A percentile compares a stretch with the other conserved stretches of the same genome.
These are phyloP conservation scores for Scolopax mira DNA, from an alignment of 2,113 vertebrate genomes.

Conservation along the genomic window DNA sequence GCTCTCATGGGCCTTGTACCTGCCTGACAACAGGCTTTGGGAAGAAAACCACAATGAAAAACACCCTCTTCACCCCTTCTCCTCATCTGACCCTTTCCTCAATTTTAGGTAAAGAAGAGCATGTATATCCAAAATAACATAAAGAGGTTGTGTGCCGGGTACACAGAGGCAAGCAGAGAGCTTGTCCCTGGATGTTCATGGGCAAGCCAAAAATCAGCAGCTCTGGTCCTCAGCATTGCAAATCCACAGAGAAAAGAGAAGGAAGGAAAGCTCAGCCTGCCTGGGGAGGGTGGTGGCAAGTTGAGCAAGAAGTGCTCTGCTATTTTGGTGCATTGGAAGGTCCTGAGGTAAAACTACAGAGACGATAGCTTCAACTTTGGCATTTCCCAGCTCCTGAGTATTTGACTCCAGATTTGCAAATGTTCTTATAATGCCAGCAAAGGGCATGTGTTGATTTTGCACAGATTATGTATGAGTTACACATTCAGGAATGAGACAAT, in stretches of 20 bases:
- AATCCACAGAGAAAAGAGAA: slow-evolving; percentile 64
- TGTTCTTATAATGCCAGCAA: background rate
- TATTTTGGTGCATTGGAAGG: background rate
- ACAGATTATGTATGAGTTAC: background rate
- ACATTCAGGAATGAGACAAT: background rate
- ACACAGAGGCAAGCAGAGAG: slow-evolving; percentile 70
- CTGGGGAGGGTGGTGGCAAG: background rate
- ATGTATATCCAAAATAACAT: slow-evolving; percentile 62
- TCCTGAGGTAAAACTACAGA: background rate
- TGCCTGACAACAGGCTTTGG: rapidly evolving
- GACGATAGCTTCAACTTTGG: background rate
- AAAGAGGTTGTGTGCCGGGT: slow-evolving; percentile 59
- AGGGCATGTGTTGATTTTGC: background rate
- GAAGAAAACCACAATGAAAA: background rate
- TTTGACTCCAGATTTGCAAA: background rate
- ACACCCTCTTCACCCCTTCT: background rate
- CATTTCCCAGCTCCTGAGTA: background rate
- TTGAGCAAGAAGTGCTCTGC: background rate
- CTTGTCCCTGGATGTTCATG: slow-evolving; percentile 67
- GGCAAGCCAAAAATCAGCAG: slow-evolving; percentile 71
- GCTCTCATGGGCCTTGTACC: rapidly evolving
- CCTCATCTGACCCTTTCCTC: slow-evolving; percentile 46
- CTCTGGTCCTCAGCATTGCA: slow-evolving; percentile 78
- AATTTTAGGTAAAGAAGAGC: slow-evolving; percentile 70
- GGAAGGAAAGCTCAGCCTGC: background rate